phyloP scores from a whole-genome alignment of 2,888 invertebrate species.

The Dynastes maya region DNA sequence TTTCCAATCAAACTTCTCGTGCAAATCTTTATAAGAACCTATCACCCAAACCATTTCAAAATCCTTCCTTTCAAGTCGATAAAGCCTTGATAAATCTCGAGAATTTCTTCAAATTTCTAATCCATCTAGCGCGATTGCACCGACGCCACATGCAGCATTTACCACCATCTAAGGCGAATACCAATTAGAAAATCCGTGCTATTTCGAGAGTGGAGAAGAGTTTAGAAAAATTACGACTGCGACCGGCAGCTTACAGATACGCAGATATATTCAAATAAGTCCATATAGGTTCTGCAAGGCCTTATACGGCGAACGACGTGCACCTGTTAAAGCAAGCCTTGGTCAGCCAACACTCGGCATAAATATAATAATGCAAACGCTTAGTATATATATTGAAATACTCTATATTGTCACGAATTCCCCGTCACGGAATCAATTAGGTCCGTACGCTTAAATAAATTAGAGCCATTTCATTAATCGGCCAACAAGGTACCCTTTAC shows the following conservation, averaged over 20 bases:
- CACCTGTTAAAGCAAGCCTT: slow-evolving; percentile 26
- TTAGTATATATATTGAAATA: slow-evolving; percentile 16
- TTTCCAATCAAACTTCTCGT: no score
- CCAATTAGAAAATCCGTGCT: slow-evolving; percentile 28
- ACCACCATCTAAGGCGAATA: slow-evolving; percentile 12
- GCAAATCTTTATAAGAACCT: neutral
- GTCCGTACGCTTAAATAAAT: slow-evolving; percentile 15
- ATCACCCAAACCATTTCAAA: neutral
- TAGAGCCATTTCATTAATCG: slow-evolving; percentile 27
- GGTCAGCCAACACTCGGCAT: slow-evolving; percentile 4
- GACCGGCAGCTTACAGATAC: slow-evolving; percentile 7
- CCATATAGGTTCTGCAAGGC: slow-evolving; percentile 29
- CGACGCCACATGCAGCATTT: neutral
- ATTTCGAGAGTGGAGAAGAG: slow-evolving; percentile 11
- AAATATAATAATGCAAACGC: slow-evolving; percentile 33
- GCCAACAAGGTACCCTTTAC: neutral
- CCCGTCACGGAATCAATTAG: slow-evolving; percentile 24
- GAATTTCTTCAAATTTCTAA: slow-evolving; percentile 38
- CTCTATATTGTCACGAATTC: slow-evolving; percentile 32
- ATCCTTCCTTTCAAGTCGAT: neutral
- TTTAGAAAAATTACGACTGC: slow-evolving; percentile 9
- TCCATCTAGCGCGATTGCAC: slow-evolving; percentile 17
- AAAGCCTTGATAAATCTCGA: neutral
- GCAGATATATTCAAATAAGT: slow-evolving; percentile 36
- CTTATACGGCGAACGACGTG: slow-evolving; percentile 34